Conservation (phyloP, 2,888 invertebrate species). For the Criorhina ranunculi region DNA sequence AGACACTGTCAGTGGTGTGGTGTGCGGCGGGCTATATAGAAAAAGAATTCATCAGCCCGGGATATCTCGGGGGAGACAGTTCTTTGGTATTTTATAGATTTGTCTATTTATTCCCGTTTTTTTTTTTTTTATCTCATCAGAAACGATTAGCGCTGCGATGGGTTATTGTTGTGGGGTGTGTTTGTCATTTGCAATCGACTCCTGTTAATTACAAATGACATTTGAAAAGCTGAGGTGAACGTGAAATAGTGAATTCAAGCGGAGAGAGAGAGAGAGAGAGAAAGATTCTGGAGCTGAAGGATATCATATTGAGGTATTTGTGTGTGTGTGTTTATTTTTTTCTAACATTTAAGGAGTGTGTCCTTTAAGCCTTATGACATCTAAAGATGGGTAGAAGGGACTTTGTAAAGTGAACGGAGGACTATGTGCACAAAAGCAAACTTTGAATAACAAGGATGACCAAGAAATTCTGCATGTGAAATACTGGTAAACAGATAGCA, state of each 20-base stretch:
- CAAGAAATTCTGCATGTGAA: no score
- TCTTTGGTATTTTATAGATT: neutral
- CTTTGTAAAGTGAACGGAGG: no score
- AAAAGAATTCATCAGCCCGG: conserved; percentile 34
- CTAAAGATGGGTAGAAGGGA: no score
- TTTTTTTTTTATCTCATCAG: conserved; percentile 43
- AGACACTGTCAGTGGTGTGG: neutral
- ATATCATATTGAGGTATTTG: neutral
- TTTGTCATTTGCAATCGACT: conserved; percentile 45
- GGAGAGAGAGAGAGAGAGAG: neutral
- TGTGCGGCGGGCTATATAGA: conserved; percentile 6
- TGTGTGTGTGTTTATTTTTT: no score
- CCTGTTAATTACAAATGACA: conserved; percentile 53
- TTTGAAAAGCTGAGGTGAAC: conserved; percentile 22
- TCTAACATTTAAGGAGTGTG: no score
- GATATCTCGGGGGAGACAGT: conserved; percentile 4
- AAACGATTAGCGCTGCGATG: conserved; percentile 52
- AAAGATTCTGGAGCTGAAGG: neutral
- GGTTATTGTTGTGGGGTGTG: conserved; percentile 28
- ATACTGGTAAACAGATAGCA: no score
- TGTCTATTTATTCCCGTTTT: neutral
- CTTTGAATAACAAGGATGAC: no score
- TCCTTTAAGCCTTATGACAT: no score
- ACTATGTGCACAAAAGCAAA: no score
- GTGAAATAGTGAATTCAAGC: neutral